A percentile compares a stretch with the other conserved stretches of the same genome.
Evolutionary conservation across 2,113 vertebrate genomes (phyloP).

Genomic region (Ceyx melanurus): DNA sequence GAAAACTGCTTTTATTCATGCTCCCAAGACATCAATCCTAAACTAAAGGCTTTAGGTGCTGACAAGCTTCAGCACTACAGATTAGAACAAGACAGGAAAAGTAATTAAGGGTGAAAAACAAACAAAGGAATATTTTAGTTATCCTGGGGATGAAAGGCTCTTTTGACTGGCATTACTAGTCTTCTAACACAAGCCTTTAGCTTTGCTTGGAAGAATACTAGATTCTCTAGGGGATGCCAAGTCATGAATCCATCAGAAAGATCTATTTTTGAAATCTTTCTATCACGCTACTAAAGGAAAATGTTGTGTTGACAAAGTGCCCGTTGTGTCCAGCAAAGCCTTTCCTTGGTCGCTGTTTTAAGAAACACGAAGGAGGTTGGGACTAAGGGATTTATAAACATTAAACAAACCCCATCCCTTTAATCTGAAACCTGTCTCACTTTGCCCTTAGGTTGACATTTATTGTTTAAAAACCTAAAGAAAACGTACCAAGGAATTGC

Average conservation of each 20-base stretch:
- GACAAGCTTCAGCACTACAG: constrained; percentile 5
- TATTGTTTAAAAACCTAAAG: constrained; percentile 56
- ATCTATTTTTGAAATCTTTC: constrained; percentile 5
- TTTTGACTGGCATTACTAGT: constrained; percentile 39
- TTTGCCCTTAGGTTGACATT: constrained; percentile 34
- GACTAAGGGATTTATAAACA: not conserved
- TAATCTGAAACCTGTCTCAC: not conserved
- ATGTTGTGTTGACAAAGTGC: not conserved
- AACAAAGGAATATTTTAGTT: constrained; percentile 40
- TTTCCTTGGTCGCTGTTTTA: not conserved
- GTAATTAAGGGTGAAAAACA: constrained; percentile 20
- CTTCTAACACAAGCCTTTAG: constrained; percentile 27
- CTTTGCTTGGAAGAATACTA: constrained; percentile 62
- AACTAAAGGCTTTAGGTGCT: not conserved
- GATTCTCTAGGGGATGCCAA: constrained; percentile 46
- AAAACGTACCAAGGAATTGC: constrained; percentile 36
- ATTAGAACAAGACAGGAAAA: constrained; percentile 38
- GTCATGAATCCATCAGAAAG: constrained; percentile 24
- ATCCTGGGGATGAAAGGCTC: constrained; percentile 33
- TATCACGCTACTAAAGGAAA: not conserved
- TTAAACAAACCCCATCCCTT: not conserved
- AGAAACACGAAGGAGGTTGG: not conserved
- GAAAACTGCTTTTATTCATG: constrained; percentile 2
- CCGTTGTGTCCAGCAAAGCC: not conserved
- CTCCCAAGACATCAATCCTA: not conserved